Evolutionary conservation across 2,888 invertebrate genomes (phyloP).

Genomic region (Acleris laterana): DNA sequence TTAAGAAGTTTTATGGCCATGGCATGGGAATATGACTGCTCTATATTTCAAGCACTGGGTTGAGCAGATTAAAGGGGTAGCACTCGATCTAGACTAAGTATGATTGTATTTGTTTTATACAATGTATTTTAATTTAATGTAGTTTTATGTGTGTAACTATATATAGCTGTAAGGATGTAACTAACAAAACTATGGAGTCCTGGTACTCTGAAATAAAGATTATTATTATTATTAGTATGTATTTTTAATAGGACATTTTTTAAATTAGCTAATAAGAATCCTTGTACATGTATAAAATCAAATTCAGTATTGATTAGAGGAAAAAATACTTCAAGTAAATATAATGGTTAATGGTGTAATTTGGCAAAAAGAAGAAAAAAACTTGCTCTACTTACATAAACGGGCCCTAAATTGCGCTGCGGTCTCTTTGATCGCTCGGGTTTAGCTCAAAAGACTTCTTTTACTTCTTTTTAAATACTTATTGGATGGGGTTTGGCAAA

Average conservation of each 20-base stretch:
- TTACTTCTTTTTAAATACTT: constrained; percentile 29
- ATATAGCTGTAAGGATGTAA: too few relatives aligned
- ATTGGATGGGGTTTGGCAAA: constrained; percentile 25
- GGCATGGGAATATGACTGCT: too few relatives aligned
- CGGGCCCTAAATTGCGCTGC: constrained; percentile 47
- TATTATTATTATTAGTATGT: too few relatives aligned
- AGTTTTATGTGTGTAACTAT: too few relatives aligned
- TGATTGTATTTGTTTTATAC: too few relatives aligned
- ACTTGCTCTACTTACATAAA: constrained; percentile 55
- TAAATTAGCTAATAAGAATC: neutral
- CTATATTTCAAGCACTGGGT: too few relatives aligned
- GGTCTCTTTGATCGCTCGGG: constrained; percentile 36
- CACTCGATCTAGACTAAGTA: too few relatives aligned
- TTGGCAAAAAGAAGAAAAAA: constrained; percentile 17
- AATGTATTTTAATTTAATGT: too few relatives aligned
- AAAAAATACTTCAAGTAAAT: constrained; percentile 2
- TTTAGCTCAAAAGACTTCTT: constrained; percentile 3
- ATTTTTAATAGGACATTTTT: neutral
- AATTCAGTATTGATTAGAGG: neutral
- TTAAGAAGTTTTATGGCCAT: neutral
- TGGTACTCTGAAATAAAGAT: too few relatives aligned
- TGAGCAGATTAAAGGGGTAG: too few relatives aligned
- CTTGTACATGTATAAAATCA: neutral
- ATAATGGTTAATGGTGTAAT: constrained; percentile 31
- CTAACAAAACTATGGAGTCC: too few relatives aligned